A percentile compares a stretch with the other conserved stretches of the same genome.
Conservation (phyloP, 2,113 vertebrate genomes). For the Ptyas mucosa region DNA sequence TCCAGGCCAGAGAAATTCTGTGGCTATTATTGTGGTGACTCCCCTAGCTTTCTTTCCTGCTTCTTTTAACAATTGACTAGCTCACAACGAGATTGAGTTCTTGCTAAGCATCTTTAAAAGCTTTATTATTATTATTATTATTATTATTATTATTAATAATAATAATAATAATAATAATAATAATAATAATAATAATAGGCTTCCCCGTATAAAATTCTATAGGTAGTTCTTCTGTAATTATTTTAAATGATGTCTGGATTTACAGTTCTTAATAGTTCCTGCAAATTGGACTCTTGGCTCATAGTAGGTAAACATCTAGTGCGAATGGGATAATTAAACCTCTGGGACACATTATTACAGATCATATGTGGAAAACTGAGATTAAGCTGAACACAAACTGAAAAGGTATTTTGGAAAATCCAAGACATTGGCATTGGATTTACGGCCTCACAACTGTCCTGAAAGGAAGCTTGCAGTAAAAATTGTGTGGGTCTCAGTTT, state of each 20-base stretch:
- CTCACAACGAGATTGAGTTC: not conserved
- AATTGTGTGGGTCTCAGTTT: not conserved
- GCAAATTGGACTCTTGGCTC: conserved; percentile 22
- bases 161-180: not conserved
- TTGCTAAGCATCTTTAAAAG: fast-evolving
- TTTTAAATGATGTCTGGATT: conserved; percentile 28
- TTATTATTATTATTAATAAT: too few relatives aligned
- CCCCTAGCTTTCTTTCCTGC: conserved; percentile 7
- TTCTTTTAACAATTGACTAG: conserved; percentile 7
- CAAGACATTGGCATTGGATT: not conserved
- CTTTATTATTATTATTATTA: too few relatives aligned
- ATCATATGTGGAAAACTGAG: conserved; percentile 21
- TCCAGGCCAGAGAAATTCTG: not conserved
- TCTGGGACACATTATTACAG: conserved; percentile 1
- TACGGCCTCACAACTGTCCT: not conserved
- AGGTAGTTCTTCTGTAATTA: conserved; percentile 19
- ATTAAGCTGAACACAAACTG: not conserved
- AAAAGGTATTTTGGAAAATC: not conserved
- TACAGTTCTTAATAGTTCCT: conserved; percentile 4
- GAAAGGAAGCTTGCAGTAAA: not conserved
- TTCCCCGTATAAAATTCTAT: not conserved
- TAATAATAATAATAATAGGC: not conserved
- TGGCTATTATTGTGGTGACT: conserved; percentile 2
- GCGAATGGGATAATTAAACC: conserved; percentile 28
- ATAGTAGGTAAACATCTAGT: not conserved